Evolutionary conservation across 2,797 vertebrate species (phyloP).

Genomic region (Paedocypris micromegethes): DNA sequence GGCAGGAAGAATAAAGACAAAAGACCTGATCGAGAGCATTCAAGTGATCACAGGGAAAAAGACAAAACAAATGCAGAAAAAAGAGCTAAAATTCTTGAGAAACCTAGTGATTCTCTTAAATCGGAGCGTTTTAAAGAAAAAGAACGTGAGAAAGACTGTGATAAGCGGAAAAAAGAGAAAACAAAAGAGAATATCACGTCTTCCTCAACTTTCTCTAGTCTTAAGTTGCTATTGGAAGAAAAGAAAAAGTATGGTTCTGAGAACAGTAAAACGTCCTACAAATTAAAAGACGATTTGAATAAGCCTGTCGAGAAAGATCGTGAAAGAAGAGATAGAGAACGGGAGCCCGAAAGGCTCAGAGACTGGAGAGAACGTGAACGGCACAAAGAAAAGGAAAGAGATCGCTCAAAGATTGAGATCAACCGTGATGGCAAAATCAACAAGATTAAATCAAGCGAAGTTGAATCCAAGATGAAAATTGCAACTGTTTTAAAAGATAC

Average conservation of each 20-base stretch:
- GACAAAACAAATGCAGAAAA: constrained; percentile 80
- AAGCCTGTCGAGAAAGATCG: constrained; percentile 88
- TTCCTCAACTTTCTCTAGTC: constrained; percentile 68
- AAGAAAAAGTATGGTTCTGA: constrained; percentile 75
- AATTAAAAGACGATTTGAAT: constrained; percentile 82
- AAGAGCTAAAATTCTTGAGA: constrained; percentile 81
- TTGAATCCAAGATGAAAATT: constrained; percentile 79
- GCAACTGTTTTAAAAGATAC: constrained; percentile 72
- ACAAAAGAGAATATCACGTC: constrained; percentile 71
- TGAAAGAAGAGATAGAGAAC: constrained; percentile 78
- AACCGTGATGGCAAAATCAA: constrained; percentile 57
- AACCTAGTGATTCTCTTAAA: constrained; percentile 76
- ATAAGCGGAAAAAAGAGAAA: constrained; percentile 88
- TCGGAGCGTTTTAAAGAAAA: constrained; percentile 79
- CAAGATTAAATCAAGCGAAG: constrained; percentile 72
- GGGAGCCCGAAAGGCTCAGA: constrained; percentile 75
- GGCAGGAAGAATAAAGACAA: constrained; percentile 87
- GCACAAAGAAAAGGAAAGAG: constrained; percentile 75
- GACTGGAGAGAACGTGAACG: constrained; percentile 74
- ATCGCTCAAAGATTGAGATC: constrained; percentile 79
- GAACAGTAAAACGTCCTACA: constrained; percentile 71
- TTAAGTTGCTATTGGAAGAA: constrained; percentile 82
- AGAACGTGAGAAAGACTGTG: constrained; percentile 71
- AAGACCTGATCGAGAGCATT: constrained; percentile 81
- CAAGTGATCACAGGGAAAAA: constrained; percentile 75